phyloP scores from a whole-genome alignment of 1,140 invertebrate genomes.

The Musca vetustissima region DNA sequence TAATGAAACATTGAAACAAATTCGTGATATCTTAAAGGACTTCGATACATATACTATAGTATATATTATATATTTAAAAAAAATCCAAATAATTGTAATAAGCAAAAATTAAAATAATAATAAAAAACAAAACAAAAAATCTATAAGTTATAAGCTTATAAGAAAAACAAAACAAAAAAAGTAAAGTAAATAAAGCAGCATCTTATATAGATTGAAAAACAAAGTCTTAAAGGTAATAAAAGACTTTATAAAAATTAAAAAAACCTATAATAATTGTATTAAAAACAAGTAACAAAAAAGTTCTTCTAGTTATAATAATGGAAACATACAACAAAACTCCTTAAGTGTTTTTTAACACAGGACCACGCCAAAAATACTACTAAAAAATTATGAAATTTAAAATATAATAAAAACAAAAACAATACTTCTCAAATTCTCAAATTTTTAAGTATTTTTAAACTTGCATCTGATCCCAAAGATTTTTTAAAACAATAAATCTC shows the following conservation, averaged over 20 bases:
- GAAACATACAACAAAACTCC: slow-evolving; percentile 6
- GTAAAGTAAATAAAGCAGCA: slow-evolving; percentile 41
- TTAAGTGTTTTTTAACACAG: slow-evolving; percentile 21
- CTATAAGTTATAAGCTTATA: slow-evolving; percentile 34
- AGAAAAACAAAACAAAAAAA: slow-evolving; percentile 36
- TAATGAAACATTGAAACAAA: slow-evolving; percentile 57
- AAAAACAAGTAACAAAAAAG: neutral
- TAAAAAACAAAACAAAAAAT: slow-evolving; percentile 34
- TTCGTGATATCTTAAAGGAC: slow-evolving; percentile 57
- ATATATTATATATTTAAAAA: slow-evolving; percentile 52
- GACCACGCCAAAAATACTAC: slow-evolving; percentile 36
- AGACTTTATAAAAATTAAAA: slow-evolving; percentile 19
- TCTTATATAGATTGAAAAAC: slow-evolving; percentile 45
- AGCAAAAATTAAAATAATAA: slow-evolving; percentile 31
- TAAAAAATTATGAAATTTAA: slow-evolving; percentile 26
- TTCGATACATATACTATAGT: slow-evolving; percentile 56
- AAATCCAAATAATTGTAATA: slow-evolving; percentile 30
- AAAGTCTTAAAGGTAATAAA: slow-evolving; percentile 30
- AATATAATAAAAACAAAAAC: neutral
- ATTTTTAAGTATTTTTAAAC: slow-evolving; percentile 22
- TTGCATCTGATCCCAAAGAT: slow-evolving; percentile 24
- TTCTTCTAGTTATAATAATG: slow-evolving; percentile 17
- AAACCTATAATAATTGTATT: neutral
- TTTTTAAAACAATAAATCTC: slow-evolving; percentile 13
- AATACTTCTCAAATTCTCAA: slow-evolving; percentile 21